Conservation (phyloP, 2,113 vertebrate genomes). For the Ginglymostoma cirratum region DNA sequence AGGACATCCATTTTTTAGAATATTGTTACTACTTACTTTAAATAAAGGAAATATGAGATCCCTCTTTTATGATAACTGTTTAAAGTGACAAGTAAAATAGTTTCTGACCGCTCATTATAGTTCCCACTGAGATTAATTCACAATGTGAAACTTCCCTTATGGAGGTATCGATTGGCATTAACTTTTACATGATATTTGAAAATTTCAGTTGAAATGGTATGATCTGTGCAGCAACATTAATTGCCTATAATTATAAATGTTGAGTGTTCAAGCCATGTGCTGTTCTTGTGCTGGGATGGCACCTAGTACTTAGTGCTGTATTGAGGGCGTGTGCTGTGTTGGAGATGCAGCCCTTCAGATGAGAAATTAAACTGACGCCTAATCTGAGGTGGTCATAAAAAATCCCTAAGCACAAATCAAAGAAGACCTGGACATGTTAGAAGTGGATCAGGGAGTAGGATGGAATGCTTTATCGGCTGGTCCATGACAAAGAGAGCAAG, state of each 20-base stretch:
- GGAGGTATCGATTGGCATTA: neutral
- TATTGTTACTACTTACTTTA: neutral
- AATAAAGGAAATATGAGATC: neutral
- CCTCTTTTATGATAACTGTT: neutral
- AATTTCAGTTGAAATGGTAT: neutral
- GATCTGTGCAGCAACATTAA: neutral
- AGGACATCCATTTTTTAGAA: neutral
- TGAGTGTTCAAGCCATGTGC: neutral
- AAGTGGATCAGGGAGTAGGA: no score
- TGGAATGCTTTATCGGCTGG: no score
- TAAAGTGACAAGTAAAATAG: constrained; percentile 10
- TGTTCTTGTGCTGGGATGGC: neutral
- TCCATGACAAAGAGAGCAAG: no score
- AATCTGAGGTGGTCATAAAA: neutral
- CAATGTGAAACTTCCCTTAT: neutral
- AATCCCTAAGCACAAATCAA: neutral
- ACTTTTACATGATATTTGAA: neutral
- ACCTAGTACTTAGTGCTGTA: neutral
- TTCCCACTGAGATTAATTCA: neutral
- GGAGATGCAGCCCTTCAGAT: neutral
- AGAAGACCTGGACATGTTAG: neutral
- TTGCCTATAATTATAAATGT: neutral
- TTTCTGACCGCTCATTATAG: neutral
- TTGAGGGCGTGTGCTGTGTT: neutral
- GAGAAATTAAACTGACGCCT: neutral